These are phyloP conservation scores for Mixornis gularis DNA, from an alignment of 2,113 vertebrate species.

Conservation along the genomic window DNA sequence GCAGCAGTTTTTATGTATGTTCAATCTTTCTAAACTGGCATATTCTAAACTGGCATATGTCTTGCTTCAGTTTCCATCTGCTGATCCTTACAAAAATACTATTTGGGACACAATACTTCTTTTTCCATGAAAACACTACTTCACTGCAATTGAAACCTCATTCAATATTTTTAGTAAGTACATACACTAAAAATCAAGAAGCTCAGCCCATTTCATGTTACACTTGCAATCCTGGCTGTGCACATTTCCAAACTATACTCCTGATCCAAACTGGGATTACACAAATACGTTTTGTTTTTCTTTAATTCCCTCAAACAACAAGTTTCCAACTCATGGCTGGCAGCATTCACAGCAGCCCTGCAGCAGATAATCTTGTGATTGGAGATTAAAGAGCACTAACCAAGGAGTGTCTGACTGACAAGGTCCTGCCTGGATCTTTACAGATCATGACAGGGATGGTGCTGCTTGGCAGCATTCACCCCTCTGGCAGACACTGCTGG, in stretches of 20 bases:
- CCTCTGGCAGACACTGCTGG: background rate
- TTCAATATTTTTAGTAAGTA: background rate
- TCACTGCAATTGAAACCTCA: background rate
- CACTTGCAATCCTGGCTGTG: background rate
- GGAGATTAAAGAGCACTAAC: background rate
- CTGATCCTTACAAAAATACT: background rate
- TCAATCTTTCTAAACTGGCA: background rate
- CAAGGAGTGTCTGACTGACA: background rate
- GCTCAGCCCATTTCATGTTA: background rate
- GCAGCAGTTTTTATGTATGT: background rate
- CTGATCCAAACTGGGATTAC: background rate
- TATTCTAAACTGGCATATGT: background rate
- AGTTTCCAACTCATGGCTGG: background rate
- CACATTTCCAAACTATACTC: background rate
- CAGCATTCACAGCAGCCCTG: background rate
- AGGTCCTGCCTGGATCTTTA: background rate
- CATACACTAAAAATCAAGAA: background rate
- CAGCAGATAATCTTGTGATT: background rate
- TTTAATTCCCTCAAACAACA: background rate
- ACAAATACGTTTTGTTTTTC: background rate
- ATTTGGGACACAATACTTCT: background rate
- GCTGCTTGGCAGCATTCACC: background rate
- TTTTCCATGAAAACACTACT: background rate
- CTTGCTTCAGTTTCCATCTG: background rate
- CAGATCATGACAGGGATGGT: background rate